Percentiles rank a stretch among this genome's conserved stretches.
phyloP scores from a whole-genome alignment of 2,113 vertebrate species.

The Microtus richardsoni region DNA sequence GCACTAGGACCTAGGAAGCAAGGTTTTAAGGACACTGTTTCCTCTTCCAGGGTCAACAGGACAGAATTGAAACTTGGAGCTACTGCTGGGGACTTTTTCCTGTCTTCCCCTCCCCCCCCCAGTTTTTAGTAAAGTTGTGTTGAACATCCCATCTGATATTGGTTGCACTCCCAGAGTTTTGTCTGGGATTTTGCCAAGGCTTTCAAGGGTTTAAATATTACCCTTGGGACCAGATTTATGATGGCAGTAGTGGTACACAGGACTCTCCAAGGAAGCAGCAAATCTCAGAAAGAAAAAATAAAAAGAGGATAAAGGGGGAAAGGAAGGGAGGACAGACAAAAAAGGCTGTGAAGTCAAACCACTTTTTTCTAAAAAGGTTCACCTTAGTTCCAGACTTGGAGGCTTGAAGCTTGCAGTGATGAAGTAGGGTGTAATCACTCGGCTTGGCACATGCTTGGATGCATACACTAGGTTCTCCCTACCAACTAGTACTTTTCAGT shows the following conservation, averaged over 20 bases:
- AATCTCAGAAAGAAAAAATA: not conserved
- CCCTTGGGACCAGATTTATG: conserved; percentile 3
- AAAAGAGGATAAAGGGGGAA: not conserved
- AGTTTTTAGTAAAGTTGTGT: not conserved
- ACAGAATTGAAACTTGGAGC: not conserved
- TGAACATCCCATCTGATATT: conserved; percentile 10
- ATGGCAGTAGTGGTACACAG: not conserved
- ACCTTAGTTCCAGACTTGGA: not conserved
- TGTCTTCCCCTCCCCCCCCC: not conserved
- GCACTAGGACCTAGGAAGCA: not conserved
- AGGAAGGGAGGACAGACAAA: not conserved
- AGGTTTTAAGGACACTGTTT: not conserved
- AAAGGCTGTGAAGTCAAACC: not conserved
- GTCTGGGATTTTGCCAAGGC: not conserved
- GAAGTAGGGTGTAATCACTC: not conserved
- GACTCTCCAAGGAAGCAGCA: conserved; percentile 36
- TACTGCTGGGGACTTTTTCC: not conserved
- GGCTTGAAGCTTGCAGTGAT: not conserved
- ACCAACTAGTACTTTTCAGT: not conserved
- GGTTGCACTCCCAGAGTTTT: conserved; percentile 24
- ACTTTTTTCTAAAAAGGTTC: not conserved
- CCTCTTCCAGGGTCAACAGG: not conserved
- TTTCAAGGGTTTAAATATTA: conserved; percentile 42
- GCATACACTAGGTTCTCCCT: not conserved
- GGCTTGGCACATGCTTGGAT: not conserved